Evolutionary conservation across 2,797 vertebrate species (phyloP).

Genomic region (Syndactyla subalaris): DNA sequence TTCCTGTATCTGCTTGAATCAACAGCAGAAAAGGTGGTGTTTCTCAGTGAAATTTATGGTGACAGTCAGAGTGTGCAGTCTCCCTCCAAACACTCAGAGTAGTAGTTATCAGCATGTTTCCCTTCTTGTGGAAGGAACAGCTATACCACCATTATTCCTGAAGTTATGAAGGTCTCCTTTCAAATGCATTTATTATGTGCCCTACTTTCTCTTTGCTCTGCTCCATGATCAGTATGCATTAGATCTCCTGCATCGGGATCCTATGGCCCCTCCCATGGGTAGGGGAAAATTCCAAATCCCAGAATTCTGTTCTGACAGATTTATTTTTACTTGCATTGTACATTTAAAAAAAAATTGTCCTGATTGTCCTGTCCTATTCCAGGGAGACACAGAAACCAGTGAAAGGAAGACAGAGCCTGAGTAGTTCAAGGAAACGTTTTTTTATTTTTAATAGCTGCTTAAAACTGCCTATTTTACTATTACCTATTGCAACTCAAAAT

Average conservation of each 20-base stretch:
- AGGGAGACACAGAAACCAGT: background rate
- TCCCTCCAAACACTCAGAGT: background rate
- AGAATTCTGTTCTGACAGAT: background rate
- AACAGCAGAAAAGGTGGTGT: background rate
- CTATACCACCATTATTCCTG: background rate
- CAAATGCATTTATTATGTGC: background rate
- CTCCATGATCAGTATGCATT: background rate
- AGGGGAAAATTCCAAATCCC: background rate
- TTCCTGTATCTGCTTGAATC: background rate
- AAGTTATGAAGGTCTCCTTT: background rate
- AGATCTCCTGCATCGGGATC: background rate
- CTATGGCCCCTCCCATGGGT: background rate
- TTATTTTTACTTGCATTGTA: slow-evolving; percentile 15
- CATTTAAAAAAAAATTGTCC: background rate
- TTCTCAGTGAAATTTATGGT: background rate
- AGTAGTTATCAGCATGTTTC: background rate
- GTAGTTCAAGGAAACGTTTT: background rate
- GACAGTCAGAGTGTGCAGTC: background rate
- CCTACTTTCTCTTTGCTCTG: slow-evolving; percentile 23
- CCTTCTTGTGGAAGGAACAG: background rate
- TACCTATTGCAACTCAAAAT: background rate
- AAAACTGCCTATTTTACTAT: background rate
- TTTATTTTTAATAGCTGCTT: slow-evolving; percentile 24
- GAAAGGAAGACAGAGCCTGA: background rate
- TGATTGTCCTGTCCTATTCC: background rate